Percentiles rank a stretch among this genome's conserved stretches.
phyloP scores from a whole-genome alignment of 2,888 invertebrate genomes.

The Chorisops tibialis region DNA sequence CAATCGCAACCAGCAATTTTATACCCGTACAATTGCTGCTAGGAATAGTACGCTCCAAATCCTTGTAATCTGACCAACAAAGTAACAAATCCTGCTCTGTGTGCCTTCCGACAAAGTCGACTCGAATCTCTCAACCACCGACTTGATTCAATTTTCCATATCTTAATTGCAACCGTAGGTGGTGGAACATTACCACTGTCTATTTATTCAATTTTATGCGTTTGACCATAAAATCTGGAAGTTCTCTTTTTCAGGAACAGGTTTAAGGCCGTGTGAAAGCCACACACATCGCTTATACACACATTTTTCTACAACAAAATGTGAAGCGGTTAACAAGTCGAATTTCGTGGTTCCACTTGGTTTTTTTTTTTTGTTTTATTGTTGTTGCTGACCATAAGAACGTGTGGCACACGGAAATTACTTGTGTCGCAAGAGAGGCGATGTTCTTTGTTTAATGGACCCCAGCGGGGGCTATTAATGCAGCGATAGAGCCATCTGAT shows the following conservation, averaged over 20 bases:
- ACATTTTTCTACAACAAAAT: not conserved
- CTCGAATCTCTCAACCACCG: not conserved
- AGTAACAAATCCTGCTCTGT: not conserved
- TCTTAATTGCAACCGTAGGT: slow-evolving; percentile 21
- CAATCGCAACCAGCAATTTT: no score
- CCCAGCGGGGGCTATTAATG: not conserved
- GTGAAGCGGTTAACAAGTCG: slow-evolving; percentile 12
- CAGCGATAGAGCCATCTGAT: slow-evolving; percentile 1
- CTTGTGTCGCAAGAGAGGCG: not conserved
- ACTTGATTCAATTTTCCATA: slow-evolving; percentile 9
- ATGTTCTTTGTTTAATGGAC: not conserved
- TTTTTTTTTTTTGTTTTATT: not conserved
- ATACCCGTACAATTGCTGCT: no score
- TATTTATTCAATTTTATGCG: slow-evolving; percentile 18
- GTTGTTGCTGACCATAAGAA: not conserved
- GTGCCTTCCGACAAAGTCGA: not conserved
- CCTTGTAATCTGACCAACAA: not conserved
- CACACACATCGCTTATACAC: slow-evolving; percentile 13
- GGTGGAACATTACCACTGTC: slow-evolving; percentile 19
- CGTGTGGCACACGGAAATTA: not conserved
- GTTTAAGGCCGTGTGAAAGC: slow-evolving; percentile 19
- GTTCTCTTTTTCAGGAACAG: slow-evolving; percentile 3
- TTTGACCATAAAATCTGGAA: slow-evolving; percentile 15
- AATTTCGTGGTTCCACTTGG: not conserved
- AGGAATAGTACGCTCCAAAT: no score